Evolutionary conservation across 2,888 invertebrate genomes (phyloP).

Genomic region (Drosophila sordidapex): DNA sequence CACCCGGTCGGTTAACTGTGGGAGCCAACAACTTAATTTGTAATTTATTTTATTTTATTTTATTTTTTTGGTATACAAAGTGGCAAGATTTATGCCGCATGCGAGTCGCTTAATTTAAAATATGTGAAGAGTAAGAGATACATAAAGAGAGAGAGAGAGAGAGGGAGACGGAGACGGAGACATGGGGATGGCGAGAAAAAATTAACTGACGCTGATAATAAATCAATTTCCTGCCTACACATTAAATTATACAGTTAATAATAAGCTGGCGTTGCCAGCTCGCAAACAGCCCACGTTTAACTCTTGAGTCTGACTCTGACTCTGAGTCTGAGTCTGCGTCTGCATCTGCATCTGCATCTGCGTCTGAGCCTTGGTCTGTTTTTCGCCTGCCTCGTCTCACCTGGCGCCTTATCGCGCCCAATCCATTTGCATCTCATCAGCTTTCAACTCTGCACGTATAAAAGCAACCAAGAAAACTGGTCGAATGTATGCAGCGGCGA

Average conservation of each 20-base stretch:
- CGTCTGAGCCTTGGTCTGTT: conserved; percentile 6
- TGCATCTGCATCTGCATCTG: not conserved
- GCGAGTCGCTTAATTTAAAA: conserved; percentile 67
- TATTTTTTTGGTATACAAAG: conserved; percentile 3
- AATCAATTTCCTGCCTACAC: conserved; percentile 81
- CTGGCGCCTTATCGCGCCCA: conserved; percentile 68
- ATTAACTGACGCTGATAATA: conserved; percentile 79
- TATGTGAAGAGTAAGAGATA: conserved; percentile 31
- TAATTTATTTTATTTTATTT: conserved; percentile 60
- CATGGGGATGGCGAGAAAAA: conserved; percentile 35
- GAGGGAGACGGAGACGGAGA: not conserved
- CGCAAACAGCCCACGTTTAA: conserved; percentile 73
- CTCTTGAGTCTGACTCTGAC: conserved; percentile 28
- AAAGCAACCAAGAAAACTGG: conserved; percentile 37
- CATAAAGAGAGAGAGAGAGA: not conserved
- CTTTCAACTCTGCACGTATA: conserved; percentile 56
- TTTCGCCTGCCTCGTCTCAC: conserved; percentile 33
- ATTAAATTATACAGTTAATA: conserved; percentile 78
- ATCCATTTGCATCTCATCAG: conserved; percentile 82
- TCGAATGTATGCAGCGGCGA: conserved; percentile 41
- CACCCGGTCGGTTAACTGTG: conserved; percentile 71
- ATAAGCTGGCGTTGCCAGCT: conserved; percentile 69
- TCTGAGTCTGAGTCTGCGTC: not conserved
- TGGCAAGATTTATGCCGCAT: conserved; percentile 61
- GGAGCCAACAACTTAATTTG: conserved; percentile 81